Evolutionary conservation across 2,888 invertebrate genomes (phyloP).

Genomic region (Ferrisia virgata): DNA sequence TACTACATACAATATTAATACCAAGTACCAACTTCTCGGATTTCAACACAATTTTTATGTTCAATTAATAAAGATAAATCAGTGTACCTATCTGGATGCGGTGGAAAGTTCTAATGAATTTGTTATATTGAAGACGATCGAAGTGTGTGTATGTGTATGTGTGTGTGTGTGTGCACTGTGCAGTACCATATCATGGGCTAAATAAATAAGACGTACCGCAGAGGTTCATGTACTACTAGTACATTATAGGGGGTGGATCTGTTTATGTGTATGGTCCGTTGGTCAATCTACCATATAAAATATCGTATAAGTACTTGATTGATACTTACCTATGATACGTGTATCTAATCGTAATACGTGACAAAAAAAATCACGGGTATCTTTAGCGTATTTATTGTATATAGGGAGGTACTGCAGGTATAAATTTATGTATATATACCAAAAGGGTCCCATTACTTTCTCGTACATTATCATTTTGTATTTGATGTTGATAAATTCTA

Average conservation of each 20-base stretch:
- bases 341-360: too few relatives aligned
- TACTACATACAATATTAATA: conserved; percentile 24
- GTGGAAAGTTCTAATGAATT: conserved; percentile 41
- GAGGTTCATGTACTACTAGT: too few relatives aligned
- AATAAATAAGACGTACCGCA: too few relatives aligned
- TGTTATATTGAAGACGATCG: background rate
- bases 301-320: too few relatives aligned
- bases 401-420: background rate
- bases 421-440: background rate
- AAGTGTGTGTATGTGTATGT: background rate
- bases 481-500: conserved; percentile 43
- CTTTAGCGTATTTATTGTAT: too few relatives aligned
- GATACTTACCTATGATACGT: too few relatives aligned
- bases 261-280: background rate
- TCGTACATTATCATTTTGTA: conserved; percentile 4
- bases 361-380: too few relatives aligned
- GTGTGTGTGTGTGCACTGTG: background rate
- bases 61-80: conserved; percentile 46
- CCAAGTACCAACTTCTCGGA: conserved; percentile 39
- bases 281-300: background rate
- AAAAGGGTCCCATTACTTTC: background rate
- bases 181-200: too few relatives aligned
- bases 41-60: conserved; percentile 44
- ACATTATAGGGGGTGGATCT: background rate
- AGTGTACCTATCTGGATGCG: background rate